Base-by-base conservation (phyloP, 2,888 invertebrate species). In the Tholera decimalis region DNA sequence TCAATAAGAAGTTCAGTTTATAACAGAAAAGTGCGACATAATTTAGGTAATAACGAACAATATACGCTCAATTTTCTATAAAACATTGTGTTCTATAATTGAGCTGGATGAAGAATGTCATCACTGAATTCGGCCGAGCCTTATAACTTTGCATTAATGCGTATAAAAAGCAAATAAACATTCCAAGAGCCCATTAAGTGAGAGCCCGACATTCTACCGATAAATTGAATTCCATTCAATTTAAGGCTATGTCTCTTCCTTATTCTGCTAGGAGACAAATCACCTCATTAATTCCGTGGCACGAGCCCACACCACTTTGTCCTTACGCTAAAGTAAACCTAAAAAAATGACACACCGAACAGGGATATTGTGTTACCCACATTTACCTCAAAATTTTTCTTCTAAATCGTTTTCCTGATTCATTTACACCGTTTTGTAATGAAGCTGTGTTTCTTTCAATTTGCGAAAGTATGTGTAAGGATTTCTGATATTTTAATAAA, bases 241-340 rank as follows among this genome's bases (percentile, higher is more conserved):
- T 91, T 88, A 79, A 86, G 77, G 81, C 85, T 79, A 81, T 86
- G 88, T 68, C 46, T 80, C 85, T 83, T 85, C 81, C 75, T 82
- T 84, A 85, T 83, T 85, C 80, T 75, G 58, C 69, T 71, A 73
- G 75, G 81, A 88, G 90, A 91, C 88, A 90, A 91, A 92, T 91
- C 87, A 85, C 86, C 90, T 91, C 91, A 92, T 92, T 92, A 89
- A 91, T 91, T 91, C 91, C 39, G 70, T 69, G 88, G 80, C 92
- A 91, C 89, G 91, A 73, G 73, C 79, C 62, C 78, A 72, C 74
- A 80, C 77, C 83, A 72, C 85, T 88, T 83, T 84, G 83, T 84
- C 83, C 82, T 83, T 81, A 49, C 50, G 47, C 39, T 80, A 63
- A 86, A 83, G 77, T 78, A 80, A 77, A 64, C 64, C 37, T 44